Evolutionary conservation across 1,140 invertebrate genomes (phyloP).

Genomic region (Dendrolimus kikuchii): DNA sequence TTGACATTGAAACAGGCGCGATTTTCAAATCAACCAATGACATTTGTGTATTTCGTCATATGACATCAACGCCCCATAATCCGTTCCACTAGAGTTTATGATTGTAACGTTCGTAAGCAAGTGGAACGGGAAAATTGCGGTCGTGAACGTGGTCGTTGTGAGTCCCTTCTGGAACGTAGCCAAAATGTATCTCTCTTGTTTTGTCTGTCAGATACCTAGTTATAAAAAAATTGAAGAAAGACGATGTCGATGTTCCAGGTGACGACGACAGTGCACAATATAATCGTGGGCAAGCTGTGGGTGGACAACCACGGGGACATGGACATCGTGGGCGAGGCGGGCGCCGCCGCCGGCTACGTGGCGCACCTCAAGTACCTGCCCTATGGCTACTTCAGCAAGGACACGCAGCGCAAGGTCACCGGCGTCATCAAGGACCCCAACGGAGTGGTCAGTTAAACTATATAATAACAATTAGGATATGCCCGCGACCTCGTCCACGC

Average conservation of each 20-base stretch:
- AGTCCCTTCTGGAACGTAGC: too few relatives aligned
- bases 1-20: too few relatives aligned
- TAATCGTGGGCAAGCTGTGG: constrained; percentile 99
- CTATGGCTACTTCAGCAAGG: constrained; percentile 98
- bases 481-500: too few relatives aligned
- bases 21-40: too few relatives aligned
- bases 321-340: constrained; percentile 88
- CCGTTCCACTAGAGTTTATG: too few relatives aligned
- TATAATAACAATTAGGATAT: too few relatives aligned
- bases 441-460: constrained; percentile 73
- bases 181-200: constrained; percentile 3
- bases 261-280: constrained; percentile 99
- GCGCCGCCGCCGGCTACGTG: constrained; percentile 90
- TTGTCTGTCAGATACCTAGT: not conserved
- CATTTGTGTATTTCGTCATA: too few relatives aligned
- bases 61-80: too few relatives aligned
- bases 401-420: constrained; percentile 92
- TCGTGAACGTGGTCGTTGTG: too few relatives aligned
- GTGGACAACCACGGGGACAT: constrained; percentile 99
- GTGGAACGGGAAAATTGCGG: too few relatives aligned
- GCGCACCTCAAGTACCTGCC: constrained; percentile 97
- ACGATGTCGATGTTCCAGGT: constrained; percentile 70
- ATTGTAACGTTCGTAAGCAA: too few relatives aligned
- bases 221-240: not conserved
- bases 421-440: constrained; percentile 80